Base-by-base conservation (phyloP, 2,888 invertebrate genomes). In the Lycocerus yunnanus region DNA sequence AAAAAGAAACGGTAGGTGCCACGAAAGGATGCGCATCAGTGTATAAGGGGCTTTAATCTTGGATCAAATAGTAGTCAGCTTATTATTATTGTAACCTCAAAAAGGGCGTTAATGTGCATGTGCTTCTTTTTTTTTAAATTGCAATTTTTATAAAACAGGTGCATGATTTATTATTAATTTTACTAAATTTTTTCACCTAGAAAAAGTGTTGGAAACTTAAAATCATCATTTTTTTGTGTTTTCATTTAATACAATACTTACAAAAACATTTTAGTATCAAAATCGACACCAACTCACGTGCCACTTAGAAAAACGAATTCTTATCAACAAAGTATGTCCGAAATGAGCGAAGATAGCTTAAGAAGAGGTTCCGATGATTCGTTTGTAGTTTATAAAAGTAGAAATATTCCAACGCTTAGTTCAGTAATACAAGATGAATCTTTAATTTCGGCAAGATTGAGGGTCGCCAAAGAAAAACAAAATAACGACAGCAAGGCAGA, bases 341-440 rank as follows among this genome's bases (percentile, higher is more conserved):
- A 83, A 15, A 86, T 86, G 84, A 87, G 87, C 78, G 87, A 87
- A 78, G 87, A 87, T 77, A 87, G 86, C 78, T 81, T 86, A 69
- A 78, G 85, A 20, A 83, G 88, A 73, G 83, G 84, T 21, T 86
- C 88, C 21, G 89, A 92, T 8, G 93, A 93, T 70, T 92, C 92
- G 80, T 96, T 95, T 87, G 93, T 95, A 63, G 95, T 95, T 76
- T 95, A 96, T 87, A 90, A 94, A 79, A 93, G 93, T 66, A 90
- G 92, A 82, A 93, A 92, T 78, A 91, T 96, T 83, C 93, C 95
- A 68, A 96, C 96, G 18, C 86, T 94, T 78, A 91, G 93, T 86
- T 92, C 94, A 58, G 88, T 90, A 60, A 88, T 89, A 80, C 87
- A 88, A 78, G 87, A 87, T 13, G 92, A 92, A 82, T 90, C 91